Percentiles rank a stretch among this genome's conserved stretches.
phyloP scores from a whole-genome alignment of 2,888 invertebrate genomes.

The Drosophila kuntzei region DNA sequence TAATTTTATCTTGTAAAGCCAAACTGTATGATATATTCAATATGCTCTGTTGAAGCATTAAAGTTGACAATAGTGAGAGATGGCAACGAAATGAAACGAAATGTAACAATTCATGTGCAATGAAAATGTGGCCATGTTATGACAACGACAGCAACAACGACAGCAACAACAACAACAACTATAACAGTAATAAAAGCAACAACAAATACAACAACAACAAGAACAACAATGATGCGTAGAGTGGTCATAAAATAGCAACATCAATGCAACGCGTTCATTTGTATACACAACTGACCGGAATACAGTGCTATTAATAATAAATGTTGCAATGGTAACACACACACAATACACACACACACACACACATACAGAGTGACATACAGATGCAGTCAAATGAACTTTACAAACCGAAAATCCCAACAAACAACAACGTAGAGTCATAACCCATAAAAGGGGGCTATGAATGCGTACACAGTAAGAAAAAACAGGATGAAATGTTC shows the following conservation, averaged over 20 bases:
- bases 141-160: conserved; percentile 45
- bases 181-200: conserved; percentile 9
- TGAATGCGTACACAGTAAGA: conserved; percentile 42
- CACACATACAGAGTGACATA: conserved; percentile 33
- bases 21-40: conserved; percentile 2
- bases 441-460: conserved; percentile 38
- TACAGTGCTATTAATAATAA: conserved; percentile 81
- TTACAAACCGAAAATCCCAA: conserved; percentile 68
- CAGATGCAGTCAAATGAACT: conserved; percentile 71
- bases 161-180: conserved; percentile 24
- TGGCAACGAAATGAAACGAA: conserved; percentile 39
- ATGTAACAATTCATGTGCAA: conserved; percentile 60
- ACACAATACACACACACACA: conserved; percentile 17
- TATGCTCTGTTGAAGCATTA: conserved; percentile 5
- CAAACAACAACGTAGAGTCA: conserved; percentile 35
- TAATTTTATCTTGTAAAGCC: too few species aligned
- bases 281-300: conserved; percentile 74
- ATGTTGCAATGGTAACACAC: conserved; percentile 66
- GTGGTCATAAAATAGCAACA: conserved; percentile 75
- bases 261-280: conserved; percentile 74
- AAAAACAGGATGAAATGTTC: too few species aligned
- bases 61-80: conserved; percentile 27
- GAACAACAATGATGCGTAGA: conserved; percentile 43
- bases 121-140: conserved; percentile 69
- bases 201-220: conserved; percentile 29